phyloP scores from a whole-genome alignment of 2,797 vertebrate species.

The Muscicapa comitata region DNA sequence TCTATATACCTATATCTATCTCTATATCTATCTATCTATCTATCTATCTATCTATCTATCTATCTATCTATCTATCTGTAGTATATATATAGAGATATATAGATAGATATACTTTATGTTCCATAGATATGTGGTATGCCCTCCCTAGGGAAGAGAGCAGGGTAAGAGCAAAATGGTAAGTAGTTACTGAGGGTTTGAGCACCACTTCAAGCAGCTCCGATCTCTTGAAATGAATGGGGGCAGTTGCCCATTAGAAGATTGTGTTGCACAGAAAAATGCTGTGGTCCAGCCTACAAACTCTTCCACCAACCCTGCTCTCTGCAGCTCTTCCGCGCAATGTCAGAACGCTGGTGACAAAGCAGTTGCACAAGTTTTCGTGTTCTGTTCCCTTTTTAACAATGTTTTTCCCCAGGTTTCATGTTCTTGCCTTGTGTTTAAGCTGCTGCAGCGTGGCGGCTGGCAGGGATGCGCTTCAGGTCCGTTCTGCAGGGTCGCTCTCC shows the following conservation, averaged over 20 bases:
- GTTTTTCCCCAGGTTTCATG: not conserved
- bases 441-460: accelerated
- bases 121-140: not conserved
- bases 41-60: too few species aligned
- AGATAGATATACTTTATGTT: not conserved
- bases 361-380: accelerated
- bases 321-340: accelerated
- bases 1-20: too few species aligned
- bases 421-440: not conserved
- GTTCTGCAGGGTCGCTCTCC: not conserved
- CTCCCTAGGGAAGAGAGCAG: not conserved
- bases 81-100: too few species aligned
- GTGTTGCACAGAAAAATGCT: not conserved
- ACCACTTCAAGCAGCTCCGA: not conserved
- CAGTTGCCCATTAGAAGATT: accelerated
- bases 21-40: too few species aligned
- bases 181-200: not conserved
- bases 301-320: not conserved
- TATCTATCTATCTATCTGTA: too few species aligned
- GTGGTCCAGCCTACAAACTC: not conserved
- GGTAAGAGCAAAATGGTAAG: not conserved
- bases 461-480: not conserved
- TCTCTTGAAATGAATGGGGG: not conserved
- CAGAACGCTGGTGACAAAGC: not conserved
- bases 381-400: accelerated